Evolutionary conservation across 2,113 vertebrate genomes (phyloP).

Genomic region (Tapirus terrestris): DNA sequence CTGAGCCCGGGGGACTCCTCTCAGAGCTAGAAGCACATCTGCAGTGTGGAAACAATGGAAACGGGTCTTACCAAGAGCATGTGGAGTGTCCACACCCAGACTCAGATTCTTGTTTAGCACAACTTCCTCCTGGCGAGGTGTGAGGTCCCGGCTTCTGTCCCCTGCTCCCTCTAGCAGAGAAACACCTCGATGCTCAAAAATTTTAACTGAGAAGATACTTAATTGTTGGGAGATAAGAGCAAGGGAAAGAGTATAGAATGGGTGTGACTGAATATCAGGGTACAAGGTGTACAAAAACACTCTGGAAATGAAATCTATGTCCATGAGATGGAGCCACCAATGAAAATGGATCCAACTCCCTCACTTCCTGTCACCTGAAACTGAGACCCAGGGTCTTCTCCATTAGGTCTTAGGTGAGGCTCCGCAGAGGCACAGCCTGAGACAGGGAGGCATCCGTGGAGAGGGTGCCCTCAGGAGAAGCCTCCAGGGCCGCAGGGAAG

Average conservation of each 20-base stretch:
- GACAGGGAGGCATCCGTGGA: background rate
- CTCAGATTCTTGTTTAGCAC: background rate
- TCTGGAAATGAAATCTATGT: background rate
- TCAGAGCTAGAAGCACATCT: background rate
- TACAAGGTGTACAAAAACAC: background rate
- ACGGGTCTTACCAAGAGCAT: background rate
- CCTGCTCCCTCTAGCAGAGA: background rate
- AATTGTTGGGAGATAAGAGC: background rate
- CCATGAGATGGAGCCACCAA: background rate
- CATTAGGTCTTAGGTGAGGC: background rate
- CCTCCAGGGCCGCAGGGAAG: background rate
- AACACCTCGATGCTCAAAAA: background rate
- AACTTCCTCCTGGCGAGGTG: background rate
- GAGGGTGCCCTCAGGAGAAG: background rate
- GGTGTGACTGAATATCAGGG: background rate
- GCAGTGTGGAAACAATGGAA: background rate
- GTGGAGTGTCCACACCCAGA: background rate
- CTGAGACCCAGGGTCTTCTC: background rate
- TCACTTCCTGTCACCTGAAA: background rate
- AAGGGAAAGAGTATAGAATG: background rate
- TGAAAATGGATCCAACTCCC: background rate
- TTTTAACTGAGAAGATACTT: background rate
- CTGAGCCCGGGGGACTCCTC: background rate
- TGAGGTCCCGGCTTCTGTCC: background rate
- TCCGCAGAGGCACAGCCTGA: background rate